Base-by-base conservation (phyloP, 2,113 vertebrate species). In the Chrysochloris asiatica region DNA sequence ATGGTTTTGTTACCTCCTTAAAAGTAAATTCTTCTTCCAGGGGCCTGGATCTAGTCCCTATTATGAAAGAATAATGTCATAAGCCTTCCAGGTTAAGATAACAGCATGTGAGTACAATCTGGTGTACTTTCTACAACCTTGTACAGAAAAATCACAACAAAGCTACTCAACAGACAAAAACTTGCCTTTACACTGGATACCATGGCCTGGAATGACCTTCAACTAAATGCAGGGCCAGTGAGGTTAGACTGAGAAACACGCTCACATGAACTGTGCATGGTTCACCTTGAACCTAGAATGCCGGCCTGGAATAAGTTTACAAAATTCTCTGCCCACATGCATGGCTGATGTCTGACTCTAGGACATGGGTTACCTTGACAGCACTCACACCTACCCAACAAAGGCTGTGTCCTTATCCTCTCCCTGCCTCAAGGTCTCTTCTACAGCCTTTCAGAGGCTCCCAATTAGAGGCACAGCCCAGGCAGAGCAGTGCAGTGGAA, bases 201-300 rank as follows among this genome's bases (percentile, higher is more conserved):
- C 75, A n/a, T 10, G 75, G 45, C 38, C 38, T 14, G 16, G 24
- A 69, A 30, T n/a, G n/a, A 36, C 8, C 38, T 56, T 56, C 26
- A 75, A 11, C 30, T 2, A 8, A 3, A 28, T 13, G 8, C 2
- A 22, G 48, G 52, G 8, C 65, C 65, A 9, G 8, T 6, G 33
- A 24, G 28, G 1, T 2, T 6, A 4, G 76, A 47, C 2, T 48
- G 36, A 41, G 41, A 61, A n/a, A n/a, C 3, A 19, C 21, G 1
- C n/a, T 16, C 0, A 3, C 36, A 38, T 5, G 17, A 38, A 43
- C 19, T 2, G 10, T 4, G 48, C 36, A 38, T 4, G 38, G 17
- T 5, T 65, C 56, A 5, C 13, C 41, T 36, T 48, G 50, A 63
- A 54, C 14, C 41, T 56, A 50, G 38, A 22, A 59, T 30, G 50